Evolutionary conservation across 1,140 invertebrate genomes (phyloP), one percentile per base, ranked within the genome.

Genomic region (Eubasilissa regina): DNA sequence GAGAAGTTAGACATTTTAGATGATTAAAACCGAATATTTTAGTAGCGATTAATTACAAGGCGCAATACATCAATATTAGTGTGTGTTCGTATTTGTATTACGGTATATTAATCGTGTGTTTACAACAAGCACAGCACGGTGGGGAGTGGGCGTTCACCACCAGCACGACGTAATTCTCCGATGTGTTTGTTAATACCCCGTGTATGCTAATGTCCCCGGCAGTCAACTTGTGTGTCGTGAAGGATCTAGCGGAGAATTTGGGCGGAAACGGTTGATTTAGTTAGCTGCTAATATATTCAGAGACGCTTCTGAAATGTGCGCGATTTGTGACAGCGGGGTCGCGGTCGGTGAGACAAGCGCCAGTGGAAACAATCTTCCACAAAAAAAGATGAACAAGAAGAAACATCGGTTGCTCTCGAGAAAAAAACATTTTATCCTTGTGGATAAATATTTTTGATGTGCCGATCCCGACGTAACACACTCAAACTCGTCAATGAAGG

Each of bases 221-320:
- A 44, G 62, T 43, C 13, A 45, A 70, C 45, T 70, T 51, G 66
- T 68, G 64, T 70, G 51, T 70, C 51, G 47, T 70, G 66, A 51
- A 35, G 47, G 66, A 51, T 9, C 47, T 11, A 15, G 19, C 12
- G 66, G 45, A 19, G 45, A 48, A 15, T 64, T 53, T 48, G 45
- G 66, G 66, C 66, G 66, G 66, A 70, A 70, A 70, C 66, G 13
- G 66, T 70, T 70, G 19, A 70, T 70, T 70, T 70, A 70, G 66
- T 70, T 70, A 68, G 44, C 47, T 48, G 45, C 66, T 53, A 70
- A 48, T 53, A 45, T 70, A 70, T 70, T 70, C 66, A 48, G 45
- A 70, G 47, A 51, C 47, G 51, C 45, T 8, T 35, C 15, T 15
- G 60, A 70, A 51, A 70, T 70, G 66, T 19, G 62, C 62, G 66